Evolutionary conservation across 2,888 invertebrate species (phyloP), one percentile per base, ranked within the genome.

Genomic region (Myathropa florea): DNA sequence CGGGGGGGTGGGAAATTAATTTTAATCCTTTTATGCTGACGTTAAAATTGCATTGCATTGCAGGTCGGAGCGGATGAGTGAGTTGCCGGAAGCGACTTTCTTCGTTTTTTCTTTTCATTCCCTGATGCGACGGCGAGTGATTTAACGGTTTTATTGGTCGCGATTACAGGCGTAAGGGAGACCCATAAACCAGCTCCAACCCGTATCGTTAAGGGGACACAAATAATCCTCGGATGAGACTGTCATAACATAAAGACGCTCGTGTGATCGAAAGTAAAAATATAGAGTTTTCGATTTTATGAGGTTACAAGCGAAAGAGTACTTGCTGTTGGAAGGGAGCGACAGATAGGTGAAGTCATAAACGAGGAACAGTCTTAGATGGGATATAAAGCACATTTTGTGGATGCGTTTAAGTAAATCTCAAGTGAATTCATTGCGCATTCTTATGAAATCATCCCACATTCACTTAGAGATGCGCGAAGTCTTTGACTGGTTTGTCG

Each of bases 21-120:
- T 84, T 80, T 67, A 84, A 80, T 80, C 70, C 70, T 80, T 84
- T 84, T 55, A 71, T 63, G 68, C 76, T 72, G 71, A 80, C 71
- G 60, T 71, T 76, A 61, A 77, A 77, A 82, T 60, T 77, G 75
- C 64, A 70, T 14, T 39, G 28, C 68, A 61, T 67, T 55, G 70
- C 39, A 64, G 63, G 67, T n/a, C 60, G n/a, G 1, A 7, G 12
- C 10, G 23, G 23, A 14, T 12, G 23, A 23, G 57, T 36, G 39
- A 10, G 33, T 10, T 61, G 39, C 10, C 28, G 46, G 36, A 55
- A 10, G 46, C 39, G 53, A 30, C 18, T 46, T 46, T 10, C 46
- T 46, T 24, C 23, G 18, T 28, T 46, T 18, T 18, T 60, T 4
- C 18, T 39, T 12, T 65, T 24, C 14, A n/a, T 4, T 14, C 36